phyloP scores from a whole-genome alignment of 2,888 invertebrate genomes.

The Saturnia japonica region DNA sequence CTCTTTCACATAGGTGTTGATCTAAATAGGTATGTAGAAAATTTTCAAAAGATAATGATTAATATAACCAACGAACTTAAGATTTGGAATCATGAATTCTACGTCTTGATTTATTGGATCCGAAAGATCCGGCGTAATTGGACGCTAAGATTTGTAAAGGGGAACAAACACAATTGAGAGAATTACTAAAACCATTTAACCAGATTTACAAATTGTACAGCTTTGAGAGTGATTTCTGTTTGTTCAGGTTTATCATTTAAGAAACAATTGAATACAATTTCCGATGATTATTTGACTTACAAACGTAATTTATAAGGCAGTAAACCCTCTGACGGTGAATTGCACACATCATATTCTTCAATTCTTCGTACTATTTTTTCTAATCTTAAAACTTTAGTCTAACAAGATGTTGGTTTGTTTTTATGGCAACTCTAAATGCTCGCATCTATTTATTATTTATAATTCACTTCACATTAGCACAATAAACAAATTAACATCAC shows the following conservation, averaged over 20 bases:
- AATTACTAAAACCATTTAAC: constrained; percentile 19
- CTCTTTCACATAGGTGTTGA: background rate
- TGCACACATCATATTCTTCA: too few relatives aligned
- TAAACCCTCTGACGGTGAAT: background rate
- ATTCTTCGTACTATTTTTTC: too few relatives aligned
- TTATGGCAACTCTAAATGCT: too few relatives aligned
- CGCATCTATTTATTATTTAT: too few relatives aligned
- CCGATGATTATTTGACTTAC: background rate
- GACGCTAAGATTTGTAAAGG: constrained; percentile 8
- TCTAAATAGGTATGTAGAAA: background rate
- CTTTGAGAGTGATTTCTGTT: constrained; percentile 7
- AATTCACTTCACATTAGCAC: too few relatives aligned
- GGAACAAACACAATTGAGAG: constrained; percentile 8
- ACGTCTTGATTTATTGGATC: background rate
- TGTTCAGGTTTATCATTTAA: background rate
- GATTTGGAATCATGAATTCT: background rate
- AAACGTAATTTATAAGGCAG: background rate
- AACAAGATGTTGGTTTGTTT: too few relatives aligned
- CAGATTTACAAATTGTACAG: constrained; percentile 17
- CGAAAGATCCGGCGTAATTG: background rate
- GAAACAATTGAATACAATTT: background rate
- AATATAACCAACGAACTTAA: background rate
- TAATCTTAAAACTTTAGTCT: too few relatives aligned
- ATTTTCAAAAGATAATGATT: background rate
- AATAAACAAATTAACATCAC: too few relatives aligned